Evolutionary conservation across 1,140 invertebrate genomes (phyloP).

Genomic region (Oncopodura yosiiana): DNA sequence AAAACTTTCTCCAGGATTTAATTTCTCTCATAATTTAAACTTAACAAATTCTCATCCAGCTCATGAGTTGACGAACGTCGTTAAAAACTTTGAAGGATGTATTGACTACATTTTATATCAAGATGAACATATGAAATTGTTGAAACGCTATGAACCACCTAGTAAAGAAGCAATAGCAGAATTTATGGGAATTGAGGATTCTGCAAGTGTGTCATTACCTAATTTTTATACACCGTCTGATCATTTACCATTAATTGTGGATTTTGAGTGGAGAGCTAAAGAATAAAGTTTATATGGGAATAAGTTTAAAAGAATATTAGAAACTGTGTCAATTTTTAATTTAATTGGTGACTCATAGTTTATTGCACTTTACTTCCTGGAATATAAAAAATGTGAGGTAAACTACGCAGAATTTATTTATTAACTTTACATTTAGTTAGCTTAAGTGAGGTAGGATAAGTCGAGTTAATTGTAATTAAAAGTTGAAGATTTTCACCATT

Average conservation of each 20-base stretch:
- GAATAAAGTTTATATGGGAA: no score
- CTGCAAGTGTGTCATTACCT: conserved; percentile 51
- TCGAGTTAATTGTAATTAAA: no score
- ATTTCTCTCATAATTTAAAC: conserved; percentile 51
- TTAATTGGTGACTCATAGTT: no score
- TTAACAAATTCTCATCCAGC: conserved; percentile 64
- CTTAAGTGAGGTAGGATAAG: no score
- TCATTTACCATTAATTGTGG: conserved; percentile 76
- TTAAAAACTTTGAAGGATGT: conserved; percentile 67
- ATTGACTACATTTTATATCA: conserved; percentile 89
- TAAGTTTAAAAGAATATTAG: no score
- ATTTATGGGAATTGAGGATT: neutral
- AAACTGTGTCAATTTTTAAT: no score
- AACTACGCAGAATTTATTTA: no score
- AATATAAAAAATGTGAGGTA: no score
- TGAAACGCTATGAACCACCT: conserved; percentile 43
- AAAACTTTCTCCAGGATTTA: conserved; percentile 41
- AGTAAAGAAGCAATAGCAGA: conserved; percentile 7
- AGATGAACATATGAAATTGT: conserved; percentile 51
- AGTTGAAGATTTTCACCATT: no score
- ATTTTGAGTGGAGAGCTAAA: no score
- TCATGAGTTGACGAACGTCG: conserved; percentile 76
- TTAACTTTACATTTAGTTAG: no score
- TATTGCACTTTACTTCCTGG: no score
- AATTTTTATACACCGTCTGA: conserved; percentile 82